Evolutionary conservation across 2,113 vertebrate species (phyloP).

Genomic region (Engystomops pustulosus): DNA sequence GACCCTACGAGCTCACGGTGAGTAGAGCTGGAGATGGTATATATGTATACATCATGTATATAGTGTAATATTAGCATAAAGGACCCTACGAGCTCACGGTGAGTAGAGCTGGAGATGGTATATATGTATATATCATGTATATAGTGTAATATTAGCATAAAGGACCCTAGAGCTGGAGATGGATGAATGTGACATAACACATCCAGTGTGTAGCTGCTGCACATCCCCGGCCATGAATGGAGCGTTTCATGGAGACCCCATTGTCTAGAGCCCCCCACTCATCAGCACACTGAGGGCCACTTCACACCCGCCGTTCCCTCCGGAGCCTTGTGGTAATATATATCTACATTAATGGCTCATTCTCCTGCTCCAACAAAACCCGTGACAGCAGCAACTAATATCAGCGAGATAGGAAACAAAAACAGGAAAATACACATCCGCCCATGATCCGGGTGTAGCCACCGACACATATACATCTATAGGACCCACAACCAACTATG

Average conservation of each 20-base stretch:
- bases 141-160: neutral
- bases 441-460: neutral
- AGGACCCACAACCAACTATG: too few species aligned
- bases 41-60: neutral
- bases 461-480: too few species aligned
- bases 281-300: conserved; percentile 65
- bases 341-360: conserved; percentile 37
- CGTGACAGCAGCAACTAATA: neutral
- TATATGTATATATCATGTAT: neutral
- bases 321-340: conserved; percentile 36
- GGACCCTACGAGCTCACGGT: neutral
- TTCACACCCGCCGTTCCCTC: conserved; percentile 36
- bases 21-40: too few species aligned
- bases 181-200: conserved; percentile 71
- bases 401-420: neutral
- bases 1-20: too few species aligned
- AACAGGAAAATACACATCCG: neutral
- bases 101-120: neutral
- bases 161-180: conserved; percentile 37
- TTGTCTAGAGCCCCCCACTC: conserved; percentile 72
- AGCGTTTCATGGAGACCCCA: conserved; percentile 71
- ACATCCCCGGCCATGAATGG: conserved; percentile 70
- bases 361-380: conserved; percentile 4
- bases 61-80: neutral
- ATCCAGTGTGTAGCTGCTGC: conserved; percentile 73